A percentile compares a stretch with the other conserved stretches of the same genome.
These are phyloP conservation scores for Hipposideros armiger DNA, from an alignment of 2,113 vertebrate genomes.

Conservation along the genomic window DNA sequence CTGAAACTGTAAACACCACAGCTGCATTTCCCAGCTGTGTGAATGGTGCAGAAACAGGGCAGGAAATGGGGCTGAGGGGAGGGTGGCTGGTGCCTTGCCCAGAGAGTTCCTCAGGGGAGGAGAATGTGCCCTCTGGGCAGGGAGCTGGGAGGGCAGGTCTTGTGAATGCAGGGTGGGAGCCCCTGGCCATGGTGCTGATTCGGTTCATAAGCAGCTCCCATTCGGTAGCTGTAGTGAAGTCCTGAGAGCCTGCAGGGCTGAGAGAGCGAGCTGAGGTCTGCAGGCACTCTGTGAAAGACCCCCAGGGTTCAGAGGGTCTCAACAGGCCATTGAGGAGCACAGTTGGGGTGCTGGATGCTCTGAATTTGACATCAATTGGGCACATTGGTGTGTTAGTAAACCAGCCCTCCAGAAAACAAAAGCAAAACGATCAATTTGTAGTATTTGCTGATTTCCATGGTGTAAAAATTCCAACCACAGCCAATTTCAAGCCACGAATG, in stretches of 20 bases:
- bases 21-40: not conserved
- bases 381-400: not conserved
- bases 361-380: not conserved
- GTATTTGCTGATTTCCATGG: not conserved
- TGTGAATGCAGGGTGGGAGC: fast-evolving
- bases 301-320: not conserved
- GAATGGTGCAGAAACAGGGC: not conserved
- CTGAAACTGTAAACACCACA: not conserved
- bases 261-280: not conserved
- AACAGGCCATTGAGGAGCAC: not conserved
- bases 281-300: not conserved
- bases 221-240: not conserved
- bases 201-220: not conserved
- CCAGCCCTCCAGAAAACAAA: not conserved
- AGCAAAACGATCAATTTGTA: not conserved
- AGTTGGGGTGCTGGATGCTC: not conserved
- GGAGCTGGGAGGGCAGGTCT: not conserved
- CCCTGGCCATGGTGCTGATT: not conserved
- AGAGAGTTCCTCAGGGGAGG: not conserved
- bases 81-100: not conserved
- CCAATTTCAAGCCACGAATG: not conserved
- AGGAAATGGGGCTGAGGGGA: not conserved
- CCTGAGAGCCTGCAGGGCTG: not conserved
- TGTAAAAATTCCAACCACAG: not conserved
- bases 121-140: not conserved